These are phyloP conservation scores for Ellobium chinense DNA, from an alignment of 2,888 invertebrate species.

Conservation along the genomic window DNA sequence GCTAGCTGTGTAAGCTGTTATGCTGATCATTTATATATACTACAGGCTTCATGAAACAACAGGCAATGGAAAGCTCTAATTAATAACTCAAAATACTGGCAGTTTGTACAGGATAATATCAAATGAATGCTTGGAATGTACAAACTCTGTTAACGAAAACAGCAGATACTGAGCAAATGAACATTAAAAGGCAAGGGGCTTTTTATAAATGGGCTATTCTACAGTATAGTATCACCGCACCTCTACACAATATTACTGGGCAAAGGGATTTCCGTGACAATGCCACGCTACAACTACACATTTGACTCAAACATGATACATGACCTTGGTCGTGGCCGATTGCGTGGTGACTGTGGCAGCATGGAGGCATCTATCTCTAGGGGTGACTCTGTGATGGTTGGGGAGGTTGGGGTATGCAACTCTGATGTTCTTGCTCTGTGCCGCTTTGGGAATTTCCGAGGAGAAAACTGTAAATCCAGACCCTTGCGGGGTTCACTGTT, in stretches of 20 bases:
- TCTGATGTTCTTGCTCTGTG: constrained; percentile 43
- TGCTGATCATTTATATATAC: too few relatives aligned
- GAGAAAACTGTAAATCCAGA: constrained; percentile 50
- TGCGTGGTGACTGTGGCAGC: constrained; percentile 47
- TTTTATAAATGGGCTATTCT: too few relatives aligned
- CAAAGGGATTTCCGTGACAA: too few relatives aligned
- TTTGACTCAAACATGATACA: constrained; percentile 35
- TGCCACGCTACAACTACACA: constrained; percentile 20
- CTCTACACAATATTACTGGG: too few relatives aligned
- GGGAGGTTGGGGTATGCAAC: constrained; percentile 53
- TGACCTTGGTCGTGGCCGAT: constrained; percentile 47
- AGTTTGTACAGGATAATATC: too few relatives aligned
- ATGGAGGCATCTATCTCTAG: constrained; percentile 46
- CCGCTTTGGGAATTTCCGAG: constrained; percentile 52
- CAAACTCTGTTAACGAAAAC: neutral
- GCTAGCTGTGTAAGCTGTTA: too few relatives aligned
- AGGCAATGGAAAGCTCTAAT: too few relatives aligned
- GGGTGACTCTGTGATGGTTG: constrained; percentile 52
- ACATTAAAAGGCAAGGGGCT: neutral
- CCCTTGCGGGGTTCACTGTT: constrained; percentile 10
- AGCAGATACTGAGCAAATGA: neutral
- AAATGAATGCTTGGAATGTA: too few relatives aligned
- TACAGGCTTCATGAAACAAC: too few relatives aligned
- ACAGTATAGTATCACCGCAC: too few relatives aligned
- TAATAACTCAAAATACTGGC: too few relatives aligned